Evolutionary conservation across 2,888 invertebrate genomes (phyloP), one percentile per base, ranked within the genome.

Genomic region (Nematopogon swammerdamellus): DNA sequence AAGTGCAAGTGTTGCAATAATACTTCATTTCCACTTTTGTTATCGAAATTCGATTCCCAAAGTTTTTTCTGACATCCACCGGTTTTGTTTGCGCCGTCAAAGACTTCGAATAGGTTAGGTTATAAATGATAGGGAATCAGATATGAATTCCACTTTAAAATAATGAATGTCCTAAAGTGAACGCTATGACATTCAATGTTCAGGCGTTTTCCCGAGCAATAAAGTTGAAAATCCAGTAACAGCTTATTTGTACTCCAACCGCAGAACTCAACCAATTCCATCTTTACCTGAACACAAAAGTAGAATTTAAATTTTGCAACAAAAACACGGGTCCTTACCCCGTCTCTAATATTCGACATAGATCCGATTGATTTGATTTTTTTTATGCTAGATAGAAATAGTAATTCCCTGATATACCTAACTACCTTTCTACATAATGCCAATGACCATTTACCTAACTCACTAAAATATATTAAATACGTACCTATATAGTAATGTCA

Each of bases 1-100:
- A 77, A 80, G 77, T 75, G 80, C 77, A 80, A 80, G 80, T 80
- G 80, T 76, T 70, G 66, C 73, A 69, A 75, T 71, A 73, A 73
- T 73, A 70, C 73, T 72, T 72, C 67, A 71, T 72, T 72, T 72
- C 70, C 68, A 66, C 69, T 70, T 48, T 64, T 65, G 63, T 65
- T 62, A 63, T 62, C 63, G n/a, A n/a, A n/a, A n/a, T n/a, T n/a
- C n/a, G 60, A 65, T 70, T 74, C 73, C 73, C 70, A 59, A 58
- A 56, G 61, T 61, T 70, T 74, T 73, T 75, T 75, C 63, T 44
- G 49, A 44, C 57, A 53, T 54, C 53, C 49, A 20, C 54, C 59
- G 60, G 65, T 67, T 36, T 77, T 77, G 74, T 77, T 71, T 69
- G 72, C 65, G 25, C 68, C 67, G 70, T 72, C 77, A 67, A 65